Evolutionary conservation across 2,888 invertebrate species (phyloP).

Genomic region (Crematogaster levior): DNA sequence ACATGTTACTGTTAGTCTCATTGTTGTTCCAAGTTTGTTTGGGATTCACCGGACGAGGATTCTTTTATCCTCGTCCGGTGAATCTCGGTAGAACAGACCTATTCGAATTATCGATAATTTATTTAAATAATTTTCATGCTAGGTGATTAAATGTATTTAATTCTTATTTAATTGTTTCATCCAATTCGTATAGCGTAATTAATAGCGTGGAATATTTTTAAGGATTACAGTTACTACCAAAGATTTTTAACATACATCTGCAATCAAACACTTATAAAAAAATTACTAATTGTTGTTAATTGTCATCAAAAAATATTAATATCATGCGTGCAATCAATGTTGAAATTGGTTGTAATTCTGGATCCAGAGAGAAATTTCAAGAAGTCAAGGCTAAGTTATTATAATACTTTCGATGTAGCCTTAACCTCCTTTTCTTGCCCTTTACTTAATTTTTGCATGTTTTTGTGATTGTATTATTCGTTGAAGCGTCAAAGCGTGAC

Average conservation of each 20-base stretch:
- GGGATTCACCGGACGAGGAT: conserved; percentile 75
- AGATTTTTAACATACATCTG: not conserved
- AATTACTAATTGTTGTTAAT: not conserved
- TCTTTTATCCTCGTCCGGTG: conserved; percentile 74
- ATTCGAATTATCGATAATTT: conserved; percentile 87
- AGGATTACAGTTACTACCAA: not conserved
- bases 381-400: conserved; percentile 52
- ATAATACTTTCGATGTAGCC: conserved; percentile 35
- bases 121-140: conserved; percentile 88
- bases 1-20: conserved; percentile 35
- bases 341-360: conserved; percentile 15
- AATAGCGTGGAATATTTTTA: not conserved
- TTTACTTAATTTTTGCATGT: not conserved
- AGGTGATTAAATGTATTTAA: conserved; percentile 85
- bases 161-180: not conserved
- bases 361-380: conserved; percentile 29
- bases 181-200: not conserved
- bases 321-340: not conserved
- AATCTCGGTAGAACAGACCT: conserved; percentile 84
- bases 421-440: not conserved
- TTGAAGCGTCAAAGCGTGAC: conserved; percentile 31
- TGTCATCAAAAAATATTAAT: not conserved
- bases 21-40: conserved; percentile 61
- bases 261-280: not conserved
- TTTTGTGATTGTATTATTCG: not conserved